These are phyloP conservation scores for Amblyjoppa proteus DNA, from an alignment of 2,888 invertebrate genomes.

Conservation along the genomic window DNA sequence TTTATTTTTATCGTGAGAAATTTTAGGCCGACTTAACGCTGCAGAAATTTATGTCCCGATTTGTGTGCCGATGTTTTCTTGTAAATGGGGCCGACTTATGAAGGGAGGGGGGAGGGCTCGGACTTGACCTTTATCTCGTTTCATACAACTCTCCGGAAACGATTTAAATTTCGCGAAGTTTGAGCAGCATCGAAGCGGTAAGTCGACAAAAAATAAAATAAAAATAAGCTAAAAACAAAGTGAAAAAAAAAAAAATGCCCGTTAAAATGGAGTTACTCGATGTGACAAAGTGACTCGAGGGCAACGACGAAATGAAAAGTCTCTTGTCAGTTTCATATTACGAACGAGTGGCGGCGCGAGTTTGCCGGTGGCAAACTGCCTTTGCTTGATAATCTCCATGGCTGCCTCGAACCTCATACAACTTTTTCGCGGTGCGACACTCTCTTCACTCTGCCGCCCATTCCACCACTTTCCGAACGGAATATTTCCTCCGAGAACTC, in stretches of 20 bases:
- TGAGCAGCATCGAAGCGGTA: neutral
- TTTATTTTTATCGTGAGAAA: neutral
- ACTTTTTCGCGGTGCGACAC: slow-evolving; percentile 30
- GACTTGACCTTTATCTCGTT: no score
- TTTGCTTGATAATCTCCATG: slow-evolving; percentile 23
- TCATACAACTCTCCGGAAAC: neutral
- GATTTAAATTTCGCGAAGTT: neutral
- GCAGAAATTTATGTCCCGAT: neutral
- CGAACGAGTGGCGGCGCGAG: neutral
- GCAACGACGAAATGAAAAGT: slow-evolving; percentile 10
- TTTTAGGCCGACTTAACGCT: neutral
- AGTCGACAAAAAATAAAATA: neutral
- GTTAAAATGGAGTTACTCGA: neutral
- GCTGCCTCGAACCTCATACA: slow-evolving; percentile 33
- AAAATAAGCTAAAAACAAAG: neutral
- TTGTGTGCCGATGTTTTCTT: no score
- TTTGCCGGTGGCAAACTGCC: slow-evolving; percentile 1
- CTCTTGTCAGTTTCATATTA: slow-evolving; percentile 28
- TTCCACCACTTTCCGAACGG: neutral
- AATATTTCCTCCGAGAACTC: slow-evolving; percentile 21
- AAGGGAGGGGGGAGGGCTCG: neutral
- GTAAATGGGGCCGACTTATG: neutral
- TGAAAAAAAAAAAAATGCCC: neutral
- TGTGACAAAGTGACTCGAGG: slow-evolving; percentile 10
- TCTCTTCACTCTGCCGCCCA: neutral